These are phyloP conservation scores for Clanis bilineata DNA, from an alignment of 2,888 invertebrate species.

Conservation along the genomic window DNA sequence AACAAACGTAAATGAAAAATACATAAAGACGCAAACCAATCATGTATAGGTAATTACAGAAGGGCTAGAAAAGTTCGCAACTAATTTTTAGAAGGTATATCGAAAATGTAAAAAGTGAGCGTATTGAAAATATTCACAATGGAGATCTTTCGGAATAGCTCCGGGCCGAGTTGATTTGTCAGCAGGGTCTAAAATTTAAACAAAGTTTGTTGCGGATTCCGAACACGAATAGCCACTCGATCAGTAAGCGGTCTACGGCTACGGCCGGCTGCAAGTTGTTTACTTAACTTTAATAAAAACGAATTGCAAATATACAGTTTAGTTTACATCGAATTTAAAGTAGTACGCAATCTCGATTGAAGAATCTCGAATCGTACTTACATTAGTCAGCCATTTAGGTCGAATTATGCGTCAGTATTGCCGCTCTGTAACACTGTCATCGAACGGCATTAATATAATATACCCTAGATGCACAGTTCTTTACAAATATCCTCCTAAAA, in stretches of 20 bases:
- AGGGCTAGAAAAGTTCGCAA: constrained; percentile 19
- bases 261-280: constrained; percentile 34
- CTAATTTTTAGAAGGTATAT: constrained; percentile 42
- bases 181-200: constrained; percentile 50
- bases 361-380: too few relatives aligned
- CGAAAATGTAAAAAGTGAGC: constrained; percentile 23
- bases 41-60: background rate
- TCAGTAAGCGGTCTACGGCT: constrained; percentile 32
- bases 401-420: too few relatives aligned
- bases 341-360: background rate
- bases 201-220: constrained; percentile 59
- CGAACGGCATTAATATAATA: too few relatives aligned
- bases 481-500: too few relatives aligned
- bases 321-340: background rate
- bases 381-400: too few relatives aligned
- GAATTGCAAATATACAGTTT: constrained; percentile 16
- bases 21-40: background rate
- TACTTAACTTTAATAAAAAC: constrained; percentile 24
- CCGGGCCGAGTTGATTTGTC: constrained; percentile 43
- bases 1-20: background rate
- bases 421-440: too few relatives aligned
- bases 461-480: too few relatives aligned
- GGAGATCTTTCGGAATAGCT: constrained; percentile 24
- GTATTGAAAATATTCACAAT: constrained; percentile 14
- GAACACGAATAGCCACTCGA: constrained; percentile 55